phyloP scores from a whole-genome alignment of 92 coral and sea anemone species.

The Chrysogorgia sp. region DNA sequence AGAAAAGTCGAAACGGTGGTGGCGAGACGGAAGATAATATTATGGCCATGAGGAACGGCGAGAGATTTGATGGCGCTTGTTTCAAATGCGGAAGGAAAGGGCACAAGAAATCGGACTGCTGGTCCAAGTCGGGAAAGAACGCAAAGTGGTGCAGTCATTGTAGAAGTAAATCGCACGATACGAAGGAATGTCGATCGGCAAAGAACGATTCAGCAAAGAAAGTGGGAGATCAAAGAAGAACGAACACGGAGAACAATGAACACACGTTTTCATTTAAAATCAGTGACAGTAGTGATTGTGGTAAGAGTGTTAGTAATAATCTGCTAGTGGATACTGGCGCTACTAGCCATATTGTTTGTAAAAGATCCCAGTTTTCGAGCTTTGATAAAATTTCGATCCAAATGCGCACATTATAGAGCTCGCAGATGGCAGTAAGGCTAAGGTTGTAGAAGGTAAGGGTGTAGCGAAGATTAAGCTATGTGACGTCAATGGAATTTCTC shows the following conservation, averaged over 20 bases:
- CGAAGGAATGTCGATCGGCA: slow-evolving; percentile 11
- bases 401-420: slow-evolving; percentile 56
- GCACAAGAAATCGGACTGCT: slow-evolving; percentile 6
- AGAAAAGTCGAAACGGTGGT: too few species aligned
- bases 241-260: too few species aligned
- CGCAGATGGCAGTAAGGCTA: slow-evolving; percentile 62
- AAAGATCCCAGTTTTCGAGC: slow-evolving; percentile 39
- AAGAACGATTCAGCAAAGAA: slow-evolving; percentile 20
- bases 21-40: too few species aligned
- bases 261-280: slow-evolving; percentile 16
- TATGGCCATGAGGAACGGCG: slow-evolving; percentile 46
- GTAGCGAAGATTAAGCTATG: slow-evolving; percentile 51
- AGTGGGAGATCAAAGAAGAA: slow-evolving; percentile 29
- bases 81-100: slow-evolving; percentile 16
- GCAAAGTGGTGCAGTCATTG: slow-evolving; percentile 19
- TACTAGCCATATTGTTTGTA: slow-evolving; percentile 53
- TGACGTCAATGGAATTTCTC: slow-evolving; percentile 55
- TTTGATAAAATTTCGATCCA: slow-evolving; percentile 51
- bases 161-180: slow-evolving; percentile 9
- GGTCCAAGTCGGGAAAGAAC: slow-evolving; percentile 9
- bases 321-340: slow-evolving; percentile 59
- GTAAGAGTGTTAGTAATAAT: slow-evolving; percentile 11
- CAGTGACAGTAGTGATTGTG: neutral
- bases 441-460: slow-evolving; percentile 49
- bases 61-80: slow-evolving; percentile 35